Evolutionary conservation across 2,797 vertebrate species (phyloP), one percentile per base, ranked within the genome.

Genomic region (Gila robusta): DNA sequence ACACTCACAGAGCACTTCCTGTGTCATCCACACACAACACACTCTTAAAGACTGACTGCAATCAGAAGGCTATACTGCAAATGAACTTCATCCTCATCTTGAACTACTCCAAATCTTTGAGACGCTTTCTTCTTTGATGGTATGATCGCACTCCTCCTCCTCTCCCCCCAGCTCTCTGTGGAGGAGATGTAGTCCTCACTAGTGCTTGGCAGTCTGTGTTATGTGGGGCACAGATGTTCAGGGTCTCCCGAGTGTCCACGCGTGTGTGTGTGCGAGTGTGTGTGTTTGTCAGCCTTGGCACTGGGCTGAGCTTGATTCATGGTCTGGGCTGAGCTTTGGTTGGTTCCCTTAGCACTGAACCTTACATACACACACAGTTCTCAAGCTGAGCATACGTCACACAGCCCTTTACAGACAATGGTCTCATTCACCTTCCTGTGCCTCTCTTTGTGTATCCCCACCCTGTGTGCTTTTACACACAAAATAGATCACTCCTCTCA

Each of bases 191-290:
- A 73, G 59, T 81, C 77, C 86, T 89, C 66, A 49, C 81, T 83
- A 72, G 89, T 88, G 81, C 77, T 87, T 90, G 87, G 85, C 86
- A 87, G 87, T 82, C 81, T 88, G 86, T 84, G 85, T 89, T 92
- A 92, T 92, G 89, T 92, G 89, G 88, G 91, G 79, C 91, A 91
- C 91, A 92, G 91, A 92, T 92, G 90, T 91, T 91, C 81, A 73
- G 84, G 85, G 90, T 91, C 90, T 91, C 89, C 82, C 54, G 90
- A 86, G 90, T 89, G 83, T 85, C 84, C 83, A 66, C 66, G 64
- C 44, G 82, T 54, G 62, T 83, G 81, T 76, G 67, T 70, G 82
- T 64, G 41, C 32, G 79, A 76, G 87, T 87, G 86, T 87, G 44
- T 87, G 85, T 88, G 88, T 89, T 85, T 90, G 88, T 83, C 72